These are phyloP conservation scores for Muntiacus reevesi DNA, from an alignment of 2,113 vertebrate genomes.

Conservation along the genomic window DNA sequence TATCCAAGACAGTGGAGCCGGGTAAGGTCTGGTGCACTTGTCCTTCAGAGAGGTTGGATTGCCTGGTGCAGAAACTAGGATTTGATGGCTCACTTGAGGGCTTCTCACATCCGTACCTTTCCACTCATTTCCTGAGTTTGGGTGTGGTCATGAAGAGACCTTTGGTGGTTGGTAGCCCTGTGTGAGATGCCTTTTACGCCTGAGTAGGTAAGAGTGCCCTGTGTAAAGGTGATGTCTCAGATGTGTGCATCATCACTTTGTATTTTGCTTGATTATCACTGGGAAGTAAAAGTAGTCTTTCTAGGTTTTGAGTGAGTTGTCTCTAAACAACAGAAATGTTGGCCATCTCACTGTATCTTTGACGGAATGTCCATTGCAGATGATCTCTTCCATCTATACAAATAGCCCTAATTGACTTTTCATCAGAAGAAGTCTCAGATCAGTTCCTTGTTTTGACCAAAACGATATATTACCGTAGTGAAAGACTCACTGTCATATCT, in stretches of 20 bases:
- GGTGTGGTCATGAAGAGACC: neutral
- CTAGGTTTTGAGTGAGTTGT: constrained; percentile 6
- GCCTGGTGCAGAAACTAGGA: neutral
- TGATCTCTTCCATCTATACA: neutral
- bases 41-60: neutral
- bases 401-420: constrained; percentile 7
- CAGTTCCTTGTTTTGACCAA: neutral
- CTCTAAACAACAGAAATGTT: neutral
- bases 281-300: constrained; percentile 14
- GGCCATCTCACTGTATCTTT: neutral
- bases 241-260: neutral
- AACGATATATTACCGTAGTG: neutral
- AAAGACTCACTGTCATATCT: neutral
- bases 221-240: neutral
- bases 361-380: neutral
- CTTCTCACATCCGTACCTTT: neutral
- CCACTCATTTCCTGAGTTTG: neutral
- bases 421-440: neutral
- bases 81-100: neutral
- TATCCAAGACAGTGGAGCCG: neutral
- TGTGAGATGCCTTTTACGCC: neutral
- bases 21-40: neutral
- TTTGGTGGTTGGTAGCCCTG: neutral
- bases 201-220: neutral
- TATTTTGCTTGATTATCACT: neutral